Percentiles rank a stretch among this genome's conserved stretches.
Evolutionary conservation across 2,888 invertebrate genomes (phyloP).

Genomic region (Balanococcus diminutus): DNA sequence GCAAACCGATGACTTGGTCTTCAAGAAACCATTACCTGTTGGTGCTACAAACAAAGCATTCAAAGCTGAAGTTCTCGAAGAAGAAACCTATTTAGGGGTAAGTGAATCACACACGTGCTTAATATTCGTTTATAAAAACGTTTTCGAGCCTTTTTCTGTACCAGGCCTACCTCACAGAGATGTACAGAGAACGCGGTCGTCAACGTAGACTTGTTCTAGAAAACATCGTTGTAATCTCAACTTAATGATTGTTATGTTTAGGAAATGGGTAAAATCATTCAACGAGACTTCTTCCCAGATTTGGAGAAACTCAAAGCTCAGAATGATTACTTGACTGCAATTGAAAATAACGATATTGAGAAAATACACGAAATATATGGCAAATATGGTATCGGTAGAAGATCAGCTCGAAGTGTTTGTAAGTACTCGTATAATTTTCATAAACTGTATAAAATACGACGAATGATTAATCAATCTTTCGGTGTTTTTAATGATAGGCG

Average conservation of each 20-base stretch:
- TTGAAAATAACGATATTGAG: conserved; percentile 85
- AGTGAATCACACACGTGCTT: neutral
- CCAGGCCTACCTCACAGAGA: neutral
- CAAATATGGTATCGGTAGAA: conserved; percentile 77
- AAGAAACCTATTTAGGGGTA: conserved; percentile 50
- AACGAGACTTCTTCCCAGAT: conserved; percentile 97
- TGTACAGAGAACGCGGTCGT: neutral
- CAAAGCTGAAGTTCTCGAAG: conserved; percentile 51
- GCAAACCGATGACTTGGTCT: conserved; percentile 32
- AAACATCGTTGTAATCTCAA: neutral
- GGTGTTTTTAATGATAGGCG: conserved; percentile 61
- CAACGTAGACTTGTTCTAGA: neutral
- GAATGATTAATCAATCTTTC: neutral
- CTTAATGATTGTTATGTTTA: conserved; percentile 61
- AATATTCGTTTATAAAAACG: neutral
- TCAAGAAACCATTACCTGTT: conserved; percentile 53
- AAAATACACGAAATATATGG: conserved; percentile 84
- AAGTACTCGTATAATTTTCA: conserved; percentile 61
- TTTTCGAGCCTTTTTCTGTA: neutral
- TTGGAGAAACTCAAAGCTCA: conserved; percentile 89
- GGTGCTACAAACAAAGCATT: neutral
- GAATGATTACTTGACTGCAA: conserved; percentile 89
- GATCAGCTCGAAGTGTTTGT: conserved; percentile 70
- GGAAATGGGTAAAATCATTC: conserved; percentile 92
- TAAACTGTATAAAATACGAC: neutral